phyloP scores from a whole-genome alignment of 2,113 vertebrate genomes.

The Hydropotes inermis region DNA sequence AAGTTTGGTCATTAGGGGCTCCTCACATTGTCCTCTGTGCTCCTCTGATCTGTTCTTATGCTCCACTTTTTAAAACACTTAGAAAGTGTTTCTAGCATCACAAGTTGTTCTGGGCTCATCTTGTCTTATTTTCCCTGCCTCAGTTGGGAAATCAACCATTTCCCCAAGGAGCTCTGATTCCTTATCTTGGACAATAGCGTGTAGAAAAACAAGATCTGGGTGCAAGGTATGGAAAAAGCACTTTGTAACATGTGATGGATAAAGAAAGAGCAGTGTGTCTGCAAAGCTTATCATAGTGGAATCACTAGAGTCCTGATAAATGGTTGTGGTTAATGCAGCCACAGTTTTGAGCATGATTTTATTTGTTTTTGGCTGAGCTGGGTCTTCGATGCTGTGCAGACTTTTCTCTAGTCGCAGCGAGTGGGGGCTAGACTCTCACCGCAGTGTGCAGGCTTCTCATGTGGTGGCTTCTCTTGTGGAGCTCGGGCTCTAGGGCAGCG shows the following conservation, averaged over 20 bases:
- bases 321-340: background rate
- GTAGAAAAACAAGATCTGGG: background rate
- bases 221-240: background rate
- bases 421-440: background rate
- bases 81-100: background rate
- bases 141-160: background rate
- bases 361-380: background rate
- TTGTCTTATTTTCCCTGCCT: background rate
- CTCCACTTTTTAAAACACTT: background rate
- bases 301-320: background rate
- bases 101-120: background rate
- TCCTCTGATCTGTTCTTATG: background rate
- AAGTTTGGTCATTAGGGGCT: background rate
- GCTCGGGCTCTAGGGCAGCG: accelerated
- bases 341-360: too few species aligned
- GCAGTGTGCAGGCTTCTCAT: background rate
- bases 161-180: background rate
- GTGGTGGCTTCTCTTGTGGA: background rate
- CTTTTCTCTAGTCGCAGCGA: background rate
- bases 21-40: background rate
- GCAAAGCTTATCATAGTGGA: background rate
- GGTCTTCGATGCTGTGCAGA: background rate
- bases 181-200: background rate
- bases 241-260: background rate
- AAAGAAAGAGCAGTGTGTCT: background rate